Evolutionary conservation across 2,888 invertebrate genomes (phyloP).

Genomic region (Vandiemenella viatica): DNA sequence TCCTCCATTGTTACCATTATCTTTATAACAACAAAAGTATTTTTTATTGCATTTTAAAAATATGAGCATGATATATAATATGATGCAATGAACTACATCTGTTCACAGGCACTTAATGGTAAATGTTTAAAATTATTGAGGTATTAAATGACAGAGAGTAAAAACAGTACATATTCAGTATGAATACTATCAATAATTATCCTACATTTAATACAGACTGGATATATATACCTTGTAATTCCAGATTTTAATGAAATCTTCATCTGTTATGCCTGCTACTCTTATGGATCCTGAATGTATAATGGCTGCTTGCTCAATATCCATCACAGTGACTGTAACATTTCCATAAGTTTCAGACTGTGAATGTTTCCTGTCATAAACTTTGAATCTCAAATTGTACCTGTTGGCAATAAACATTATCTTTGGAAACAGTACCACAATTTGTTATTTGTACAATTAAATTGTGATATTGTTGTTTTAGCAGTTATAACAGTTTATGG

Average conservation of each 20-base stretch:
- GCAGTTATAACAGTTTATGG: not conserved
- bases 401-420: constrained; percentile 19
- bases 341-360: constrained; percentile 35
- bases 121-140: no score
- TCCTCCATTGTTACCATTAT: no score
- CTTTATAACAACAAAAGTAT: no score
- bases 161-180: no score
- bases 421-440: no score
- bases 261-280: constrained; percentile 34
- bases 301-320: constrained; percentile 38
- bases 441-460: not conserved
- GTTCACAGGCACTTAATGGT: no score
- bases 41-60: no score
- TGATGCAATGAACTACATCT: no score
- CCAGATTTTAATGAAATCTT: constrained; percentile 35
- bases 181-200: no score
- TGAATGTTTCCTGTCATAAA: constrained; percentile 34
- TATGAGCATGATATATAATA: no score
- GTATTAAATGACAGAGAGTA: no score
- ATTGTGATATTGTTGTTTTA: not conserved
- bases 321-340: constrained; percentile 36
- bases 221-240: constrained; percentile 24
- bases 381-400: constrained; percentile 28
- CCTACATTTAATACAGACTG: no score
- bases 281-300: constrained; percentile 38